Evolutionary conservation across 2,797 vertebrate genomes (phyloP).

Genomic region (Oreochromis grahami): DNA sequence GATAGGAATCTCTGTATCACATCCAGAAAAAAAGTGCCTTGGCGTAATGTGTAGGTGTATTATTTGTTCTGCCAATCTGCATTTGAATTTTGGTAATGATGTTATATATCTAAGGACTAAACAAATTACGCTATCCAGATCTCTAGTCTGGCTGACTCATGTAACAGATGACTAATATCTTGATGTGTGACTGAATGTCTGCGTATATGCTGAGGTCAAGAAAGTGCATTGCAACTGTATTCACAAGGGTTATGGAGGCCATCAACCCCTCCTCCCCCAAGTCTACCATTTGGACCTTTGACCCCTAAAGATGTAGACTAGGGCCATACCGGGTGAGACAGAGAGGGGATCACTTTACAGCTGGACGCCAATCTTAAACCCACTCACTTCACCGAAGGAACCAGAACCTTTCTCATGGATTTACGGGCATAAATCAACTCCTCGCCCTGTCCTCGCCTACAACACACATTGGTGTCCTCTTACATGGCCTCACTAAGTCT

Average conservation of each 20-base stretch:
- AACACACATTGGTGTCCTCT: constrained; percentile 64
- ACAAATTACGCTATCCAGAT: not conserved
- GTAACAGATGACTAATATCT: constrained; percentile 26
- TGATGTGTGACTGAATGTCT: constrained; percentile 21
- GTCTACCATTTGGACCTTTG: constrained; percentile 56
- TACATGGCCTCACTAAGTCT: constrained; percentile 54
- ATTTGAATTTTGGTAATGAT: constrained; percentile 46
- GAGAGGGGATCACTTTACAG: constrained; percentile 73
- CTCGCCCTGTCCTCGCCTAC: constrained; percentile 59
- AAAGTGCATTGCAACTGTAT: constrained; percentile 59
- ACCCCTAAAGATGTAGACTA: constrained; percentile 46
- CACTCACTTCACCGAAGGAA: constrained; percentile 59
- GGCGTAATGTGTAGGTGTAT: constrained; percentile 70
- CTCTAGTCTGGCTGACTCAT: not conserved
- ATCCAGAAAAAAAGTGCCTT: constrained; percentile 50
- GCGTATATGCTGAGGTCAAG: constrained; percentile 36
- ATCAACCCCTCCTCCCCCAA: not conserved
- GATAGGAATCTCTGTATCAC: constrained; percentile 33
- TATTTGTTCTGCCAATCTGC: constrained; percentile 41
- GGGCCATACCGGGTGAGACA: constrained; percentile 56
- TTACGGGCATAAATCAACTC: constrained; percentile 74
- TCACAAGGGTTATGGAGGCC: constrained; percentile 48
- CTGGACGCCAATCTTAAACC: constrained; percentile 68
- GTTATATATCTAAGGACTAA: not conserved
- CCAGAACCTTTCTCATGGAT: constrained; percentile 69